phyloP scores from a whole-genome alignment of 2,888 invertebrate species.

The Abscondita cerata region DNA sequence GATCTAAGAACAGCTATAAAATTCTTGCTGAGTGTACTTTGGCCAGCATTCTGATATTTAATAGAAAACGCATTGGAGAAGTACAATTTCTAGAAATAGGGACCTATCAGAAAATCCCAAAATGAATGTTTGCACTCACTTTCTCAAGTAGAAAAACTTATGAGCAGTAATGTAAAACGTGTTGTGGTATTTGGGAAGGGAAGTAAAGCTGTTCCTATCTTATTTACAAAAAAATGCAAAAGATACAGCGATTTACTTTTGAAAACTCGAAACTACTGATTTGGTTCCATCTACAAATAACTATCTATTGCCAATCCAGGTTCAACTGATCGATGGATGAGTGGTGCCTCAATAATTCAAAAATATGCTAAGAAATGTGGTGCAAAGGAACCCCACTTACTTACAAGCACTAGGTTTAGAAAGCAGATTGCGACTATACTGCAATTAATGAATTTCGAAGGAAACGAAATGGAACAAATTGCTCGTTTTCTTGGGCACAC shows the following conservation, averaged over 20 bases:
- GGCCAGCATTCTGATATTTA: slow-evolving; percentile 15
- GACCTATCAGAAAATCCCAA: slow-evolving; percentile 18
- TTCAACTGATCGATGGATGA: slow-evolving; percentile 27
- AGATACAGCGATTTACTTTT: slow-evolving; percentile 19
- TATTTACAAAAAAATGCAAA: slow-evolving; percentile 30
- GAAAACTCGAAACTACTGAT: slow-evolving; percentile 17
- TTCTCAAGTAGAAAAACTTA: slow-evolving; percentile 18
- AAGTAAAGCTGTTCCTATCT: slow-evolving; percentile 24
- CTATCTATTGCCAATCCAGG: slow-evolving; percentile 31
- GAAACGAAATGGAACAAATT: slow-evolving; percentile 32
- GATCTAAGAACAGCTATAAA: slow-evolving; percentile 21
- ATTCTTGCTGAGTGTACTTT: slow-evolving; percentile 13
- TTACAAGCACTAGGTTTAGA: slow-evolving; percentile 29
- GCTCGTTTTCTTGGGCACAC: background rate
- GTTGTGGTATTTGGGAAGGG: slow-evolving; percentile 29
- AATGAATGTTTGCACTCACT: slow-evolving; percentile 22
- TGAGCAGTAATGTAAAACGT: slow-evolving; percentile 18
- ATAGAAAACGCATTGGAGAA: slow-evolving; percentile 17
- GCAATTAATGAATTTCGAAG: slow-evolving; percentile 29
- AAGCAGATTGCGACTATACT: slow-evolving; percentile 33
- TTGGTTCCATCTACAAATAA: slow-evolving; percentile 25
- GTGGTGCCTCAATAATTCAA: slow-evolving; percentile 16
- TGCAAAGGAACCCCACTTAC: slow-evolving; percentile 24
- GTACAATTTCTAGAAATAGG: slow-evolving; percentile 22
- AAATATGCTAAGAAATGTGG: slow-evolving; percentile 27